Percentiles rank a stretch among this genome's conserved stretches.
phyloP scores from a whole-genome alignment of 2,888 invertebrate genomes.

The Andricus curvator region DNA sequence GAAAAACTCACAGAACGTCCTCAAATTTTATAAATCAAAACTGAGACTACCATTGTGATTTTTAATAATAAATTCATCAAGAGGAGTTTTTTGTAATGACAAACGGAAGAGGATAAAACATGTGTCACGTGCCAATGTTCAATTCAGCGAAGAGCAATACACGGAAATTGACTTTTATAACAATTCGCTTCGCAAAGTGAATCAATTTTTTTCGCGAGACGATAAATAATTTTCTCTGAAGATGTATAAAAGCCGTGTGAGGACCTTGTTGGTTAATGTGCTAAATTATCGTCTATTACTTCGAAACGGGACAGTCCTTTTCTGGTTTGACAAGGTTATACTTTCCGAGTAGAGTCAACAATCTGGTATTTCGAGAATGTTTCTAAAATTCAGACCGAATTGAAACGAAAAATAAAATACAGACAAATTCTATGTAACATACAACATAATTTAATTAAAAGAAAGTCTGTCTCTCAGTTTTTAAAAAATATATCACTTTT shows the following conservation, averaged over 20 bases:
- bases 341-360: neutral
- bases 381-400: neutral
- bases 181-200: neutral
- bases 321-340: conserved; percentile 3
- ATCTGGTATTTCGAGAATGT: neutral
- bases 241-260: neutral
- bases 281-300: neutral
- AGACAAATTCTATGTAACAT: neutral
- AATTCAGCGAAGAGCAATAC: conserved; percentile 4
- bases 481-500: too few species aligned
- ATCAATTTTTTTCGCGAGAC: neutral
- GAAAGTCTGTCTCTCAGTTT: too few species aligned
- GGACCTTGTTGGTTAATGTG: neutral
- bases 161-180: conserved; percentile 22
- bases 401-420: neutral
- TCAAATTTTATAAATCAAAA: neutral
- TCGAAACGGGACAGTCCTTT: neutral
- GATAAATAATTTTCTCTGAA: neutral
- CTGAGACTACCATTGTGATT: neutral
- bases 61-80: neutral
- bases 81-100: neutral
- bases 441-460: too few species aligned
- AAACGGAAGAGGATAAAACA: neutral
- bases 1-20: neutral
- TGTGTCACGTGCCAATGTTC: neutral